Base-by-base conservation (phyloP, 1,140 invertebrate species). In the Diuraphis noxia region DNA sequence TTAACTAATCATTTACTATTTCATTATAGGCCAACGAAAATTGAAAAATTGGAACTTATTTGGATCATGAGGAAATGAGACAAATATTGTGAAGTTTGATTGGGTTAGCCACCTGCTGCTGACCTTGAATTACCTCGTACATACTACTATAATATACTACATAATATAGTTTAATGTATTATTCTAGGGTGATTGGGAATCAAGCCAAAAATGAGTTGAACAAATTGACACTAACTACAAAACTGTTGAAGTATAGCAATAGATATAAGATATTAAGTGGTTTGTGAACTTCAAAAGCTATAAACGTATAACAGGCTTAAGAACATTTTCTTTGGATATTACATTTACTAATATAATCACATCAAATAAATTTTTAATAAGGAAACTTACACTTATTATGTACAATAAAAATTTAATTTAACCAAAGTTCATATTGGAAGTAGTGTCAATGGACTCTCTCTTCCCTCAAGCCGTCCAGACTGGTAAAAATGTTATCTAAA, bases 1-100 rank as follows among this genome's bases (percentile, higher is more conserved):
- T 89, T 89, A 77, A 89, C 79, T 89, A 89, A 89, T 77, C 63
- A 34, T 89, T 77, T n/a, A 89, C 30, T 7, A 43, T 79, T 89
- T 79, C 30, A n/a, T 79, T 25, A 43, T 36, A 10, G 30, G n/a
- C 4, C 38, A 19, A 46, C 25, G 17, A 2, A 40, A 77, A 79
- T 49, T 49, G 46, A 19, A 49, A n/a, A 49, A 49, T 72, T 40
- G 13, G 8, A 56, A 49, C 85, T 87, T 56, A 87, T 40, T 46
- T 38, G 19, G 8, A 56, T 40, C 23, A 9, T 25, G 79, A 2
- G 9, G 19, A 81, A 40, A 25, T 21, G 38, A 38, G 36, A 40
- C 23, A 38, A 38, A 23, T 38, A 81, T 81, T 23, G 2, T 85
- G n/a, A 34, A 49, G n/a, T 46, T 85, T 34, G 19, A 7, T 85